Percentiles rank a stretch among this genome's conserved stretches.
Evolutionary conservation across 2,797 vertebrate species (phyloP).

Genomic region (Gastrophryne carolinensis): DNA sequence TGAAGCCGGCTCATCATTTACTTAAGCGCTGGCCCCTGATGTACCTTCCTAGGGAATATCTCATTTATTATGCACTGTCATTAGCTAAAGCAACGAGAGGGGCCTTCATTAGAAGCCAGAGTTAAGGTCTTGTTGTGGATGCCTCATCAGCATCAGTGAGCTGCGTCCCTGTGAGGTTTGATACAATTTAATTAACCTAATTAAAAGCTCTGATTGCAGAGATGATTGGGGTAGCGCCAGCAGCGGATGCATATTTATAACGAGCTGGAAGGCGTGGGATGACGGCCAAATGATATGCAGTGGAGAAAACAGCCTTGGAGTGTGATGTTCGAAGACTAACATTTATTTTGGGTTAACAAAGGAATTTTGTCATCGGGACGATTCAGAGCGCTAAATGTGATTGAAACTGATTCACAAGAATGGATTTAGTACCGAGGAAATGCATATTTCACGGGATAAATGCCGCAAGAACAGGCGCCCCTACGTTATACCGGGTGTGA

Average conservation of each 20-base stretch:
- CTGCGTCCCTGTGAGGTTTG: constrained; percentile 98
- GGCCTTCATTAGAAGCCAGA: constrained; percentile 76
- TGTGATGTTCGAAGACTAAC: constrained; percentile 71
- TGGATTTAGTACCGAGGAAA: constrained; percentile 27
- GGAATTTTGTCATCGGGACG: constrained; percentile 50
- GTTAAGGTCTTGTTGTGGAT: constrained; percentile 89
- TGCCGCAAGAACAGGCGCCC: background rate
- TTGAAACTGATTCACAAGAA: constrained; percentile 25
- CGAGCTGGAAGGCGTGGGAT: constrained; percentile 93
- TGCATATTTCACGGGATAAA: constrained; percentile 12
- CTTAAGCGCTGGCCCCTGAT: constrained; percentile 58
- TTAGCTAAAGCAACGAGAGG: constrained; percentile 70
- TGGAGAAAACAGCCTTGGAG: constrained; percentile 62
- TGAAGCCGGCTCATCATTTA: constrained; percentile 62
- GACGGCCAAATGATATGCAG: constrained; percentile 91
- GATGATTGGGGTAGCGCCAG: constrained; percentile 95
- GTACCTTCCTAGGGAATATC: constrained; percentile 67
- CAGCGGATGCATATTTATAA: constrained; percentile 91
- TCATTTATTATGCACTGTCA: constrained; percentile 73
- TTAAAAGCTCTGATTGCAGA: constrained; percentile 99
- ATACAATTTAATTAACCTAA: constrained; percentile 99
- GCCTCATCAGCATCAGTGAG: constrained; percentile 93
- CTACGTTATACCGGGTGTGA: constrained; percentile 1
- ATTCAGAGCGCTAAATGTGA: constrained; percentile 27
- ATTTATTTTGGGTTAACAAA: constrained; percentile 79